These are phyloP conservation scores for Centropus bengalensis DNA, from an alignment of 2,113 vertebrate genomes.

Conservation along the genomic window DNA sequence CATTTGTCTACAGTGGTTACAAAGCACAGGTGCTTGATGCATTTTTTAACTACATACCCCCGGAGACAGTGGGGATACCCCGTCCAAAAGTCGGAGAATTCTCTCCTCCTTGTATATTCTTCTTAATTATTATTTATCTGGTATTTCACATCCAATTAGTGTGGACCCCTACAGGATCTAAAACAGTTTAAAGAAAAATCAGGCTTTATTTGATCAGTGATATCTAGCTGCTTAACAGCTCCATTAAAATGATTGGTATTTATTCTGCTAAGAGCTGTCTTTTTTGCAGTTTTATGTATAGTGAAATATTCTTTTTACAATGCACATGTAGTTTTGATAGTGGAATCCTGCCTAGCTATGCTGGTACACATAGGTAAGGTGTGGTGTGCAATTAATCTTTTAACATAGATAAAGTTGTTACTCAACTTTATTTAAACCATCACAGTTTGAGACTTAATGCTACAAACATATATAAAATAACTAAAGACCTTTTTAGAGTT, in stretches of 20 bases:
- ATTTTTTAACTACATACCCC: neutral
- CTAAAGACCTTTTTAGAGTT: too few relatives aligned
- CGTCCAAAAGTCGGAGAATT: neutral
- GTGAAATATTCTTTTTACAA: neutral
- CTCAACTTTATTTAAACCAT: neutral
- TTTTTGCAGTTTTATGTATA: neutral
- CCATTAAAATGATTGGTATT: neutral
- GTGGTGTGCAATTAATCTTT: neutral
- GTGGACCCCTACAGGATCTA: neutral
- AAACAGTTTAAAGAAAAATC: neutral
- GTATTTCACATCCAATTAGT: neutral
- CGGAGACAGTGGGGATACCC: neutral
- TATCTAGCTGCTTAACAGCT: neutral
- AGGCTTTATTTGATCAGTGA: neutral
- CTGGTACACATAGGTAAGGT: neutral
- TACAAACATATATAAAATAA: neutral
- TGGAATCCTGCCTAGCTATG: neutral
- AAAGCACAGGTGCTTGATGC: neutral
- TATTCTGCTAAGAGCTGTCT: neutral
- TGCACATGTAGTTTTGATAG: neutral
- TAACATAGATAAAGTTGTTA: neutral
- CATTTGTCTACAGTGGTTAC: neutral
- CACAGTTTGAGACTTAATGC: neutral
- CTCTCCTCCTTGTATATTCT: neutral
- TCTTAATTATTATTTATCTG: conserved; percentile 31